Evolutionary conservation across 2,888 invertebrate genomes (phyloP).

Genomic region (Himalopsyche japonica): DNA sequence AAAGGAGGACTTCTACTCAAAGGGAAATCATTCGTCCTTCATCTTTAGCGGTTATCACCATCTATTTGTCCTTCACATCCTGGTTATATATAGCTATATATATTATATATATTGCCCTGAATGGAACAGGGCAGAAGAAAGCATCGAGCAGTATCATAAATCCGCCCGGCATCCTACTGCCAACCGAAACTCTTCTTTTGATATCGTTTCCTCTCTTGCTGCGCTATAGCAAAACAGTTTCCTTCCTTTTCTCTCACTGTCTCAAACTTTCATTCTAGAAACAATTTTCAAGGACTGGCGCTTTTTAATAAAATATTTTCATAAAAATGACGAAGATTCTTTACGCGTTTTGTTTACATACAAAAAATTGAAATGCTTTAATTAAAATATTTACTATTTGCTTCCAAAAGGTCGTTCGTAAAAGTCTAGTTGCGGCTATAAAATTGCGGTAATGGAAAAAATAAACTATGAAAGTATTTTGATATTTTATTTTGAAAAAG

Average conservation of each 20-base stretch:
- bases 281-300: neutral
- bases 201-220: slow-evolving; percentile 16
- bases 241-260: slow-evolving; percentile 25
- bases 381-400: neutral
- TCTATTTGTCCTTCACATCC: slow-evolving; percentile 31
- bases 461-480: neutral
- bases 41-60: slow-evolving; percentile 28
- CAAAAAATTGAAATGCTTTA: neutral
- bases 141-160: neutral
- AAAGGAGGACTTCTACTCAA: slow-evolving; percentile 3
- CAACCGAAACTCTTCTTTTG: slow-evolving; percentile 3
- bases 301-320: slow-evolving; percentile 15
- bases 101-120: neutral
- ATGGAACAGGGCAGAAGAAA: neutral
- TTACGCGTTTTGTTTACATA: neutral
- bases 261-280: slow-evolving; percentile 9
- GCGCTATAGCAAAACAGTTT: slow-evolving; percentile 18
- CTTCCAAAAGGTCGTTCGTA: neutral
- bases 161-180: neutral
- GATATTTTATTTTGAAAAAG: neutral
- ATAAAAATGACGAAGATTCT: neutral
- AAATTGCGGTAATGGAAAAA: neutral
- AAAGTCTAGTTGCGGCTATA: neutral
- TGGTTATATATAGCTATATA: neutral
- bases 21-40: slow-evolving; percentile 30